These are phyloP conservation scores for Sebastes miniatus DNA, from an alignment of 2,797 vertebrate species.

Conservation along the genomic window DNA sequence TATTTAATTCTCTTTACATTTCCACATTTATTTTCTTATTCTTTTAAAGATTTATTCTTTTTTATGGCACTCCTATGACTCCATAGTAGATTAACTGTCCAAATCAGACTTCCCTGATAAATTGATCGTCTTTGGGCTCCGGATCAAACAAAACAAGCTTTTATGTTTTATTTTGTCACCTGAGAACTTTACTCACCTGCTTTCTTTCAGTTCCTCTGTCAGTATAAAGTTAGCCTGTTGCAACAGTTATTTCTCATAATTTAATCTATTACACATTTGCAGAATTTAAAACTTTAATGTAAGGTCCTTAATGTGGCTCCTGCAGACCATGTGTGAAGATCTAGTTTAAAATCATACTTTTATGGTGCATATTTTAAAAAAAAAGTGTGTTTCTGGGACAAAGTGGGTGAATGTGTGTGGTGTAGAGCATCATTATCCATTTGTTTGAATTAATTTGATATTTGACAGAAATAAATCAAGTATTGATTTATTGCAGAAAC, in stretches of 20 bases:
- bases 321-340: background rate
- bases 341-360: background rate
- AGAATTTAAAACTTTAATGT: too few relatives aligned
- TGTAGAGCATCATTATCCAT: background rate
- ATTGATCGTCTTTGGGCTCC: background rate
- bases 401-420: too few relatives aligned
- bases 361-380: background rate
- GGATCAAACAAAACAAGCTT: background rate
- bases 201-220: background rate
- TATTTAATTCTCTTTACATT: too few relatives aligned
- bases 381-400: too few relatives aligned
- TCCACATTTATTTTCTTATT: too few relatives aligned
- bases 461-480: background rate
- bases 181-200: background rate
- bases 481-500: slow-evolving; percentile 1
- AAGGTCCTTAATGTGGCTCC: background rate
- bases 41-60: too few relatives aligned
- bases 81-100: too few relatives aligned
- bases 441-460: background rate
- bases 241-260: background rate
- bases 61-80: too few relatives aligned
- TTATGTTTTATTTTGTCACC: background rate
- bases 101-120: background rate
- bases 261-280: too few relatives aligned
- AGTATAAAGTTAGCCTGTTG: background rate